Evolutionary conservation across 2,113 vertebrate genomes (phyloP).

Genomic region (Thermophis baileyi): DNA sequence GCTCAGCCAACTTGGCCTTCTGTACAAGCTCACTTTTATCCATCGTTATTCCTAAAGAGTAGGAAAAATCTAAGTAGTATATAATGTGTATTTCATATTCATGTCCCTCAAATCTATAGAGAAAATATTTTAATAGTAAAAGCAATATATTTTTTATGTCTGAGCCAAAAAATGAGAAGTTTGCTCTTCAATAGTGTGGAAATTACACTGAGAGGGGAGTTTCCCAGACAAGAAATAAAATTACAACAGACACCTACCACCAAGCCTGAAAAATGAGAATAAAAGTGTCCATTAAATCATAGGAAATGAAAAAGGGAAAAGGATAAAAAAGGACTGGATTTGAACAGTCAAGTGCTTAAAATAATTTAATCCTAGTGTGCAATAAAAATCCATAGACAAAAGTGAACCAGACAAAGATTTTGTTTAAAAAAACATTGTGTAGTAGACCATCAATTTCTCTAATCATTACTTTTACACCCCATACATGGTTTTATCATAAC

Average conservation of each 20-base stretch:
- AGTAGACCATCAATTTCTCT: neutral
- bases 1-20: conserved; percentile 96
- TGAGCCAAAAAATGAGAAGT: neutral
- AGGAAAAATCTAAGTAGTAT: neutral
- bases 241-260: neutral
- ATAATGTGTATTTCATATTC: neutral
- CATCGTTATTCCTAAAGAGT: conserved; percentile 81
- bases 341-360: neutral
- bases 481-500: neutral
- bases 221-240: neutral
- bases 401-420: neutral
- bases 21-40: conserved; percentile 97
- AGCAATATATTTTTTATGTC: neutral
- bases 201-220: neutral
- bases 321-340: neutral
- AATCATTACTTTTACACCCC: neutral
- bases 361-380: neutral
- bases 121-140: neutral
- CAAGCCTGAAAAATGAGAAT: neutral
- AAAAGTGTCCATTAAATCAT: neutral
- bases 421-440: neutral
- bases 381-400: neutral
- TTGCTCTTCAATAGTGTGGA: neutral
- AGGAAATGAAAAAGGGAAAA: neutral
- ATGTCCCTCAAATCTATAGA: neutral